A percentile compares a stretch with the other conserved stretches of the same genome.
Evolutionary conservation across 2,888 invertebrate genomes (phyloP).

Genomic region (Cremastinae sp.): DNA sequence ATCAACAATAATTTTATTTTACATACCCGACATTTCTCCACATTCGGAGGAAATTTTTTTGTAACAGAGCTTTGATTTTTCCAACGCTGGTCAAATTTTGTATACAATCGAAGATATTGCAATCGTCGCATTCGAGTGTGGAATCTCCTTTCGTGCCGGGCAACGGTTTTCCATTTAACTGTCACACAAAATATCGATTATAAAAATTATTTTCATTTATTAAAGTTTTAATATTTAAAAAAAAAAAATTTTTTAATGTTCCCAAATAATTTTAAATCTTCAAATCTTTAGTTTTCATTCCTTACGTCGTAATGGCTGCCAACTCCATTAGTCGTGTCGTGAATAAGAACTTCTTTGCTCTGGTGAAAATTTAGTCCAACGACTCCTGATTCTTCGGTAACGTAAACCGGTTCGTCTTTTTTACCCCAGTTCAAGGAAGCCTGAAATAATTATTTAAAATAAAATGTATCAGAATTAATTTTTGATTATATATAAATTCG

Average conservation of each 20-base stretch:
- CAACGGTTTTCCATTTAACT: slow-evolving; percentile 77
- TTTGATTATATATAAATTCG: no score
- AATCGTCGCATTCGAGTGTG: slow-evolving; percentile 83
- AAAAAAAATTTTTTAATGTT: slow-evolving; percentile 40
- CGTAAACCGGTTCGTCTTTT: slow-evolving; percentile 90
- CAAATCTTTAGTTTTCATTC: no score
- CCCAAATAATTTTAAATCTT: no score
- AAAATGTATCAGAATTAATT: no score
- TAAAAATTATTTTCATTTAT: not conserved
- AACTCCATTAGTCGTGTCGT: slow-evolving; percentile 86
- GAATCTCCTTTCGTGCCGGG: slow-evolving; percentile 78
- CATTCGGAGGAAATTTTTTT: slow-evolving; percentile 94
- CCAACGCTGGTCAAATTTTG: slow-evolving; percentile 88
- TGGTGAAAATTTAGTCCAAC: slow-evolving; percentile 94
- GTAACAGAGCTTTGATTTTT: slow-evolving; percentile 91
- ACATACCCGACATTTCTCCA: slow-evolving; percentile 92
- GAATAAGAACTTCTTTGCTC: slow-evolving; percentile 92
- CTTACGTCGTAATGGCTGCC: slow-evolving; percentile 83
- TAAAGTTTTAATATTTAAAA: not conserved
- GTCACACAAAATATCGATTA: slow-evolving; percentile 41
- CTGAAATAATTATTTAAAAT: no score
- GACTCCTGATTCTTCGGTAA: slow-evolving; percentile 92
- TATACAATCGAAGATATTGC: slow-evolving; percentile 82
- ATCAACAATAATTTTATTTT: slow-evolving; percentile 6
- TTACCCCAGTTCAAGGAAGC: slow-evolving; percentile 91